Evolutionary conservation across 2,888 invertebrate genomes (phyloP), one percentile per base, ranked within the genome.

Genomic region (Lasioglossum villosulum): DNA sequence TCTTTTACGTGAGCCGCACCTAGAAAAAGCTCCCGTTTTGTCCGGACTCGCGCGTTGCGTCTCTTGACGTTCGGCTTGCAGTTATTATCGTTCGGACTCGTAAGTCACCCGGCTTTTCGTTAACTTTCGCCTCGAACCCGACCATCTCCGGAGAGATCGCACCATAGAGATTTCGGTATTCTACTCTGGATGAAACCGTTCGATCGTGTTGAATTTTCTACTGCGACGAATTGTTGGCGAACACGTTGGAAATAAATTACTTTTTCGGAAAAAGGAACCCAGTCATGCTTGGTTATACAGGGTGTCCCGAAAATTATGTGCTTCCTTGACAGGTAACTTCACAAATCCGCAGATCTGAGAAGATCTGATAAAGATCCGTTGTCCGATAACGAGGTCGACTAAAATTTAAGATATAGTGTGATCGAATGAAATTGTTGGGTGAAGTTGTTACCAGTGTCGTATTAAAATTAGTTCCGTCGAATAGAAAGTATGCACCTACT

Each of bases 1-100:
- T 83, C 80, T 71, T 80, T 59, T 79, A 80, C 88, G 87, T 77
- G 87, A 87, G 87, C 23, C 70, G 87, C 73, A 78, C 52, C 48
- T 52, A 76, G 83, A 86, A 86, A 85, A 85, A 83, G 71, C 63
- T 59, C 72, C 6, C 34, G 59, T 59, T 30, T 30, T 14, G 27
- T 14, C 16, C 12, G 45, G 27, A 5, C 27, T 59, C 59, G 59
- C 59, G 78, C 23, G n/a, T 73, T 52, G 59, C 48, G 48, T 77
- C 45, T n/a, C 76, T 16, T 66, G 45, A 23, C 34, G 37, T 34
- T 45, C 48, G 30, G 42, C 16, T 45, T 37, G 42, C 85, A 70
- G 70, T 85, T 70, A 80, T 86, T 77, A 71, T 77, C 74, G 76
- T 77, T 84, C 75, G 75, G 39, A 39, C 30, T 30, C 34, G 42